Conservation (phyloP, 2,888 invertebrate species). For the Chymomyza fuscimana region DNA sequence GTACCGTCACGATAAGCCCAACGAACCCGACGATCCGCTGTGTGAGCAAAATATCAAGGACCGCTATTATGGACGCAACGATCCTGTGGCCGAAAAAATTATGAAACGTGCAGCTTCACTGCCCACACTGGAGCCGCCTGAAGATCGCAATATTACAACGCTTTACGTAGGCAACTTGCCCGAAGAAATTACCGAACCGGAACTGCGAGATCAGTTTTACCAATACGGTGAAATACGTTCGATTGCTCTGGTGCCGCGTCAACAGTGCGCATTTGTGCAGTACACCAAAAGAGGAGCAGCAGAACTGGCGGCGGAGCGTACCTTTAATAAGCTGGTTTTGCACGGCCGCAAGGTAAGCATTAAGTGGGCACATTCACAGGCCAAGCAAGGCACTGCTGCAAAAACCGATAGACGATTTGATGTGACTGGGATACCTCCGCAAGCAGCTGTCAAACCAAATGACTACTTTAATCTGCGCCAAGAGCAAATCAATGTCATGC, state of each 20-base stretch:
- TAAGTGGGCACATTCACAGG: slow-evolving; percentile 99
- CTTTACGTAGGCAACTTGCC: slow-evolving; percentile 98
- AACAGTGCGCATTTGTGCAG: slow-evolving; percentile 98
- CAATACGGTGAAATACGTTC: slow-evolving; percentile 99
- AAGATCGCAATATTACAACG: slow-evolving; percentile 97
- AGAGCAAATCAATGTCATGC: slow-evolving; percentile 78
- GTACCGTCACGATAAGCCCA: slow-evolving; percentile 95
- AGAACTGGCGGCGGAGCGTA: slow-evolving; percentile 96
- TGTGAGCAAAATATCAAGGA: slow-evolving; percentile 96
- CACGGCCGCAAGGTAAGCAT: slow-evolving; percentile 95
- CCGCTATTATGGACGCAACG: slow-evolving; percentile 93
- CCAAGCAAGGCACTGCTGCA: slow-evolving; percentile 82
- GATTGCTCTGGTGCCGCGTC: slow-evolving; percentile 93
- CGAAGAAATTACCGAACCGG: slow-evolving; percentile 92
- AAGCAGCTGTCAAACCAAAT: slow-evolving; percentile 82
- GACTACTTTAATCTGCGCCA: slow-evolving; percentile 84
- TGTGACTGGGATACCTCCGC: slow-evolving; percentile 89
- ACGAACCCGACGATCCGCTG: slow-evolving; percentile 95
- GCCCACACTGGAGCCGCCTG: slow-evolving; percentile 96
- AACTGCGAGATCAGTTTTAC: slow-evolving; percentile 97
- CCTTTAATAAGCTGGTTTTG: slow-evolving; percentile 93
- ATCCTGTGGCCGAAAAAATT: slow-evolving; percentile 95
- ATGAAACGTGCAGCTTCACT: slow-evolving; percentile 93
- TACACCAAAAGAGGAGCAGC: slow-evolving; percentile 94
- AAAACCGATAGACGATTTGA: slow-evolving; percentile 83